Percentiles rank a stretch among this genome's conserved stretches.
Conservation (phyloP, 1,140 invertebrate genomes). For the Brachystomella parvula region DNA sequence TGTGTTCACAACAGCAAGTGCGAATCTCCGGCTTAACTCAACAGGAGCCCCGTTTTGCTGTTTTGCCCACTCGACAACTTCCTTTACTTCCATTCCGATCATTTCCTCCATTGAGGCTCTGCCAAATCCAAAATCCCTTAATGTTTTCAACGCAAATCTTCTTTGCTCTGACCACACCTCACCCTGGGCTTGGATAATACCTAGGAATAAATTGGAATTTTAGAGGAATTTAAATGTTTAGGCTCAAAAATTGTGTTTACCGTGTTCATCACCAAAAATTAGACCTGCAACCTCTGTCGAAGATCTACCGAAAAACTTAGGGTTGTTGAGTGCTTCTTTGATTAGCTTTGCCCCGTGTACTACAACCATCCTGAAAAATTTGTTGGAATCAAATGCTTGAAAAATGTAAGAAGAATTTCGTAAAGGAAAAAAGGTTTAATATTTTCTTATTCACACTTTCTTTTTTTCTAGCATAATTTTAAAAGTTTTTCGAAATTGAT, state of each 20-base stretch:
- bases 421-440: too few species aligned
- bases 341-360: slow-evolving; percentile 22
- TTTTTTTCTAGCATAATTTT: not conserved
- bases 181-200: slow-evolving; percentile 19
- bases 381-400: too few species aligned
- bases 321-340: slow-evolving; percentile 15
- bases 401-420: too few species aligned
- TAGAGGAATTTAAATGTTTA: not conserved
- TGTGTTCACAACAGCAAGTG: slow-evolving; percentile 9
- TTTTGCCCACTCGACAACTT: slow-evolving; percentile 10
- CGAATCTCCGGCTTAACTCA: slow-evolving; percentile 5
- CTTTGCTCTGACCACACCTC: slow-evolving; percentile 24
- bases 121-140: slow-evolving; percentile 20
- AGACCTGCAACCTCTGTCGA: not conserved
- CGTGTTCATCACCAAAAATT: slow-evolving; percentile 15
- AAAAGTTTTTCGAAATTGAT: not conserved
- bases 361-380: slow-evolving; percentile 13
- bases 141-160: slow-evolving; percentile 9
- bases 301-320: slow-evolving; percentile 18
- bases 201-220: not conserved
- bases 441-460: not conserved
- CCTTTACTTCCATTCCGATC: slow-evolving; percentile 14
- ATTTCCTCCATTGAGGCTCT: slow-evolving; percentile 10
- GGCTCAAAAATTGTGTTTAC: slow-evolving; percentile 1
- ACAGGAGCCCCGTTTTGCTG: not conserved